Evolutionary conservation across 2,797 vertebrate species (phyloP), one percentile per base, ranked within the genome.

Genomic region (Rhinoraja longicauda): DNA sequence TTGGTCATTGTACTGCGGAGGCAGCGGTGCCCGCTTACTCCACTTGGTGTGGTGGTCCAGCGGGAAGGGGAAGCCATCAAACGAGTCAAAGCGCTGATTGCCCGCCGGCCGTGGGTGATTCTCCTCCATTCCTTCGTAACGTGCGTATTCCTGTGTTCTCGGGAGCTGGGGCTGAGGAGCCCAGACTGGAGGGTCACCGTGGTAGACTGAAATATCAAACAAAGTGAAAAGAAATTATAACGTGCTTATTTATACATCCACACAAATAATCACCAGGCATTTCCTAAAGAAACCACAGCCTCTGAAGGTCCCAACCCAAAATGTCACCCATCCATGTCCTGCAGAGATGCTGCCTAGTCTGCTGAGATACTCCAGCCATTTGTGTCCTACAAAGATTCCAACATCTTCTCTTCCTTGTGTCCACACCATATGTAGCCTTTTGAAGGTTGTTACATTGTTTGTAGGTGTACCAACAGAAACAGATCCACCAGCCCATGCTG

Each of bases 1-100:
- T 95, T 98, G 98, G 95, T 98, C 98, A 97, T 98, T 99, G 94
- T 99, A 99, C 95, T 98, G 98, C 0, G 98, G 98, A 0, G 99
- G 98, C 45, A 99, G 96, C 0, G 99, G 98, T 0, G 99, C 98
- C 0, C 98, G 96, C 73, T 98, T 98, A 95, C 98, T 98, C 1
- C 70, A 70, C 45, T 39, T 29, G 8, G 67, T 36, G 15, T 95
- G 96, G 81, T 97, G 96, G 19, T 98, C 98, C 94, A 99, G 95
- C 0, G 99, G 98, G 94, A 99, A 99, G 0, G 99, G 99, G 93
- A 99, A 99, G 19, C 99, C 98, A 0, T 97, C 97, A 0, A 98
- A 99, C 29, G 98, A 97, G 9, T 96, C 96, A 17, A 96, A 96
- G 0, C 98, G 95, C 5, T 98, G 96, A 0, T 97, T 93, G 90